Conservation (phyloP, 2,113 vertebrate genomes). For the Poeciliopsis prolifica region DNA sequence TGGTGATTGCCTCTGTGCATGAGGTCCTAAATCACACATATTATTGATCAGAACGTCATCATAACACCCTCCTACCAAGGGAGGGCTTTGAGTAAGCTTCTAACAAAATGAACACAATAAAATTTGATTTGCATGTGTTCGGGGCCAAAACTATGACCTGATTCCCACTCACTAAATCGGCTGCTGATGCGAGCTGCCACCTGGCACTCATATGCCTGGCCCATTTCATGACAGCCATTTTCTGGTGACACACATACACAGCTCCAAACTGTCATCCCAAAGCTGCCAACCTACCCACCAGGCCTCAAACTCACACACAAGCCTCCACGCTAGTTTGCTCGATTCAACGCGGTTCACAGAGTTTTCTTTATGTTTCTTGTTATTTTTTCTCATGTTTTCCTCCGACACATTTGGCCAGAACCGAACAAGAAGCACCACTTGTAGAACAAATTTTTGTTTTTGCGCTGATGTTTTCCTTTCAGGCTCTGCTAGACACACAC, state of each 20-base stretch:
- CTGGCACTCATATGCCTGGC: constrained; percentile 57
- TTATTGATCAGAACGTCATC: constrained; percentile 38
- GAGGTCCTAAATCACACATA: constrained; percentile 18
- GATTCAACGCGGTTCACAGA: constrained; percentile 1
- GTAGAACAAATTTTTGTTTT: constrained; percentile 10
- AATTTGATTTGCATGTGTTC: constrained; percentile 3
- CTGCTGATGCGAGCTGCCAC: constrained; percentile 57
- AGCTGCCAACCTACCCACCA: constrained; percentile 42
- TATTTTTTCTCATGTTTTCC: constrained; percentile 7
- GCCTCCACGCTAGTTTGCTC: constrained; percentile 5
- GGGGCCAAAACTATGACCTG: constrained; percentile 21
- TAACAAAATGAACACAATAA: constrained; percentile 21
- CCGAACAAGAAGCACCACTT: constrained; percentile 4
- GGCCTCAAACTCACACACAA: constrained; percentile 11
- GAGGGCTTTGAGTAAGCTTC: constrained; percentile 23
- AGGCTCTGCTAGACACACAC: constrained; percentile 25
- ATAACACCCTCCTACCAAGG: constrained; percentile 2
- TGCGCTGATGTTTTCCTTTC: constrained; percentile 15
- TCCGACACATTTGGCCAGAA: not conserved
- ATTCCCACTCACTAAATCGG: constrained; percentile 30
- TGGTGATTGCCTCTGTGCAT: constrained; percentile 2
- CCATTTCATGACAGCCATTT: constrained; percentile 53
- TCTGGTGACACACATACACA: constrained; percentile 37
- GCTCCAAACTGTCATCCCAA: constrained; percentile 46
- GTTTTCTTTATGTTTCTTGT: constrained; percentile 13